Percentiles rank a stretch among this genome's conserved stretches.
Evolutionary conservation across 2,113 vertebrate species (phyloP).

Genomic region (Microtus montanus): DNA sequence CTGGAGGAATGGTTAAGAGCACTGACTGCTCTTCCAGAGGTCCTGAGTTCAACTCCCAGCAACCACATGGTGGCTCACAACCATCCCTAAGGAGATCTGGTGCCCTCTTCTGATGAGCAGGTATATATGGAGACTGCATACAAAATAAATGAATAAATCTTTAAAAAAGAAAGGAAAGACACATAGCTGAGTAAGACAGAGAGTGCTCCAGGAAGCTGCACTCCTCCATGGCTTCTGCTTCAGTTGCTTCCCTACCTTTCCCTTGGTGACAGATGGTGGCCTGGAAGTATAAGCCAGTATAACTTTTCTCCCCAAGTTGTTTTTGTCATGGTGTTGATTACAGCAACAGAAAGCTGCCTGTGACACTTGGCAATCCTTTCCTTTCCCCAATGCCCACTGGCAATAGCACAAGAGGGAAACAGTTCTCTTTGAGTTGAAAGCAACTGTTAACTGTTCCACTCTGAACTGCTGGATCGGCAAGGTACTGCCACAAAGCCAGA

Average conservation of each 20-base stretch:
- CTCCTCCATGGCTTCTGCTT: background rate
- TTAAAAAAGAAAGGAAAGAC: background rate
- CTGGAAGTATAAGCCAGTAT: too few species aligned
- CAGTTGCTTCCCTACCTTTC: background rate
- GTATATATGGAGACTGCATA: background rate
- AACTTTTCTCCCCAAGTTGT: background rate
- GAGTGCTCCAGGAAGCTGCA: background rate
- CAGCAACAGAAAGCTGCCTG: background rate
- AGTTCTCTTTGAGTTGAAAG: background rate
- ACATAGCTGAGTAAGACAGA: background rate
- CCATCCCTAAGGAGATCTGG: background rate
- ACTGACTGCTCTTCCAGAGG: background rate
- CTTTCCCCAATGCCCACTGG: too few species aligned
- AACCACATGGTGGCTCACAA: background rate
- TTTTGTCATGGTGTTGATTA: background rate
- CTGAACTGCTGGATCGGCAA: background rate
- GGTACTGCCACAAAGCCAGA: background rate
- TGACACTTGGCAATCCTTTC: background rate
- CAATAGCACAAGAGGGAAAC: background rate
- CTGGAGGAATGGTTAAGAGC: background rate
- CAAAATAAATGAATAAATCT: background rate
- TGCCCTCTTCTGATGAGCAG: background rate
- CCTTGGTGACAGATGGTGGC: background rate
- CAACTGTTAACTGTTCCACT: too few species aligned
- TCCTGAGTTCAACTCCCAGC: background rate